These are phyloP conservation scores for Drosophila recens DNA, from an alignment of 2,888 invertebrate species.

Conservation along the genomic window DNA sequence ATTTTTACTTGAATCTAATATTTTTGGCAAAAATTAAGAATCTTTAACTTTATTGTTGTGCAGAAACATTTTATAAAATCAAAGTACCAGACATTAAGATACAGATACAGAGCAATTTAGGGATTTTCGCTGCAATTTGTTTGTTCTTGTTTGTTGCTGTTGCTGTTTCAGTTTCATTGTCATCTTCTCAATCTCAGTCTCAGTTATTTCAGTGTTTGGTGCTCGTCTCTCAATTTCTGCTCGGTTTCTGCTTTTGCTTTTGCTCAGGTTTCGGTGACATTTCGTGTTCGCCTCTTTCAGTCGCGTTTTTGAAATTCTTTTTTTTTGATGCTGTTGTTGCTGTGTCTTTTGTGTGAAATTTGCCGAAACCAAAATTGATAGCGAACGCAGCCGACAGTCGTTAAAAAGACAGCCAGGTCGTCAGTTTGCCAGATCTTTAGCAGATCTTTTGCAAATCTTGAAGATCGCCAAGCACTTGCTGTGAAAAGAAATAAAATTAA, in stretches of 20 bases:
- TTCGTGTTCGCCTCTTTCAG: slow-evolving; percentile 42
- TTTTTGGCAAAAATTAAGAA: neutral
- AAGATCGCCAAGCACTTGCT: slow-evolving; percentile 54
- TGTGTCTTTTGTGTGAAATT: slow-evolving; percentile 48
- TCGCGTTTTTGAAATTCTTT: slow-evolving; percentile 54
- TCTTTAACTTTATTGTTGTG: neutral
- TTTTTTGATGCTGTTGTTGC: slow-evolving; percentile 15
- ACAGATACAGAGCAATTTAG: slow-evolving; percentile 48
- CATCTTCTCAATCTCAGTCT: neutral
- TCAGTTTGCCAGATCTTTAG: slow-evolving; percentile 36
- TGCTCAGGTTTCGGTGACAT: slow-evolving; percentile 58
- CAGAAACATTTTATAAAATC: slow-evolving; percentile 28
- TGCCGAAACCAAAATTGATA: slow-evolving; percentile 55
- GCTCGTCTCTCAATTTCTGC: slow-evolving; percentile 18
- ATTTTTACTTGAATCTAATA: neutral
- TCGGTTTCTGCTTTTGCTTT: slow-evolving; percentile 25
- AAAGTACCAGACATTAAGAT: slow-evolving; percentile 48
- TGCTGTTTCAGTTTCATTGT: neutral
- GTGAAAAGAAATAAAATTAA: slow-evolving; percentile 28
- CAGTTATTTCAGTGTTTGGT: slow-evolving; percentile 31
- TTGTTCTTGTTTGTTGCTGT: slow-evolving; percentile 41
- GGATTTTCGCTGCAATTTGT: slow-evolving; percentile 38
- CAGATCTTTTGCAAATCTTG: slow-evolving; percentile 5
- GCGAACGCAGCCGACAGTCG: slow-evolving; percentile 42
- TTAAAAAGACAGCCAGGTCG: slow-evolving; percentile 53